A percentile compares a stretch with the other conserved stretches of the same genome.
These are phyloP conservation scores for Caenorhabditis auriculariae DNA, from an alignment of 2,888 invertebrate species.

Conservation along the genomic window DNA sequence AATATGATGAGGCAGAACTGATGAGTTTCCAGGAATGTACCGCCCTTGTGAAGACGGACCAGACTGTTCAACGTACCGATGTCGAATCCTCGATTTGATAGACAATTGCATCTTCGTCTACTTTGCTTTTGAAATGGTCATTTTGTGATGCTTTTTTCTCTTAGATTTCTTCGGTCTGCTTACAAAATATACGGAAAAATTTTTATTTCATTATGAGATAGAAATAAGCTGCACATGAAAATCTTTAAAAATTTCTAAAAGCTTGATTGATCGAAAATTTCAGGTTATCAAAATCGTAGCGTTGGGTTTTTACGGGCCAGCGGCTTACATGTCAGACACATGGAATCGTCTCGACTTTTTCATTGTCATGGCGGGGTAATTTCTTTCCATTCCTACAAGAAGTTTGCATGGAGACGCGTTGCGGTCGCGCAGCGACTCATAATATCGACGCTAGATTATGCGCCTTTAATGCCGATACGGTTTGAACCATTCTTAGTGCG, in stretches of 20 bases:
- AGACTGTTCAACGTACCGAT: constrained; percentile 71
- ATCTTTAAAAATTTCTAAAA: too few relatives aligned
- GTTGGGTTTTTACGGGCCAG: constrained; percentile 87
- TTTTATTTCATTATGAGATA: background rate
- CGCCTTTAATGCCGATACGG: too few relatives aligned
- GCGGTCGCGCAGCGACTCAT: background rate
- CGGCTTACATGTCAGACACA: constrained; percentile 92
- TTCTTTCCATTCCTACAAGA: constrained; percentile 5
- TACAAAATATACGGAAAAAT: background rate
- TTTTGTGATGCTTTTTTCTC: background rate
- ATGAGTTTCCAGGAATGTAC: constrained; percentile 79
- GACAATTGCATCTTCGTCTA: constrained; percentile 94
- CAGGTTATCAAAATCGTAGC: constrained; percentile 89
- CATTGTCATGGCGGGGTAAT: constrained; percentile 91
- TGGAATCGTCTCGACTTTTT: constrained; percentile 99
- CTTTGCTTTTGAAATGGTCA: constrained; percentile 89
- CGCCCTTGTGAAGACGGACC: constrained; percentile 92
- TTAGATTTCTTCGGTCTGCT: background rate
- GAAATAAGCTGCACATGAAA: constrained; percentile 1
- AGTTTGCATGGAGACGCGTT: constrained; percentile 10
- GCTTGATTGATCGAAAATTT: too few relatives aligned
- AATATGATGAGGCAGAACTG: background rate
- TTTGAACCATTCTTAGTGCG: too few relatives aligned
- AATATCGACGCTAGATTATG: too few relatives aligned
- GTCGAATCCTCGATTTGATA: constrained; percentile 76